phyloP scores from a whole-genome alignment of 37 sponge, comb jelly and placozoan genomes.

The Corticium candelabrum region DNA sequence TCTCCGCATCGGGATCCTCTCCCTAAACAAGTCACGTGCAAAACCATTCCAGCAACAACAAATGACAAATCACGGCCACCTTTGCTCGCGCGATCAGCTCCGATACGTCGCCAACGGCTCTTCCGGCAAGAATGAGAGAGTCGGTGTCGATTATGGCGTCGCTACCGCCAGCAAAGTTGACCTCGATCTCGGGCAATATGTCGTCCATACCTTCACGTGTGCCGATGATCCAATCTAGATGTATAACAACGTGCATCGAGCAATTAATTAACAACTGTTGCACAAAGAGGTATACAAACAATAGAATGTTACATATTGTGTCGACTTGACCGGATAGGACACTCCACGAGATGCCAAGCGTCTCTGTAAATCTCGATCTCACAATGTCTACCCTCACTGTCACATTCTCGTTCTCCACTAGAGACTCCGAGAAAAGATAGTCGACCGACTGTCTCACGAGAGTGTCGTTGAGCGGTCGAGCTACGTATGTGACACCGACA shows the following conservation, averaged over 20 bases:
- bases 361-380: not conserved
- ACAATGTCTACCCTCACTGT: conserved; percentile 11
- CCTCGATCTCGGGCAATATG: conserved; percentile 44
- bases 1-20: conserved; percentile 1
- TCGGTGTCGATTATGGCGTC: conserved; percentile 36
- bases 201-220: conserved; percentile 23
- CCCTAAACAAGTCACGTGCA: not conserved
- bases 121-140: conserved; percentile 24
- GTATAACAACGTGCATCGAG: no score
- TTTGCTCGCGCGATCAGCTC: conserved; percentile 62
- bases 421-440: conserved; percentile 9
- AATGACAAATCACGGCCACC: not conserved
- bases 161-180: conserved; percentile 18
- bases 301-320: conserved; percentile 44
- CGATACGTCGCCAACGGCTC: conserved; percentile 41
- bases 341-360: conserved; percentile 40
- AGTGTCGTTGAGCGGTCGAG: conserved; percentile 40
- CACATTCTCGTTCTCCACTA: conserved; percentile 13
- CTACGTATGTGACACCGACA: conserved; percentile 47
- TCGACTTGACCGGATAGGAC: conserved; percentile 40
- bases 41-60: not conserved
- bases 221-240: conserved; percentile 64
- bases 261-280: no score
- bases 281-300: no score
- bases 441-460: conserved; percentile 22